Conservation (phyloP, 1,140 invertebrate species). For the Pseudomyrmex cubaensis region DNA sequence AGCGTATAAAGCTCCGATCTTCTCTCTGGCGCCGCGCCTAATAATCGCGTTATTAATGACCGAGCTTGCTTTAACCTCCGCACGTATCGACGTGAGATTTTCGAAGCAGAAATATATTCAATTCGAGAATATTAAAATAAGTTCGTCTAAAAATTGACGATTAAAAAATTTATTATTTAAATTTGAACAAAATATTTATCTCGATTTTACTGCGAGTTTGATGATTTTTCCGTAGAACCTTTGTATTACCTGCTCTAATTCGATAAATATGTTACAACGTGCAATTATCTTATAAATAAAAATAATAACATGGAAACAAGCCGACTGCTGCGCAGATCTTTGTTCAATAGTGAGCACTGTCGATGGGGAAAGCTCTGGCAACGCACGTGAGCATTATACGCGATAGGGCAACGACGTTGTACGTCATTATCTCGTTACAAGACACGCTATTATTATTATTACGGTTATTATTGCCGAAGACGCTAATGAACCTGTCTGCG, state of each 20-base stretch:
- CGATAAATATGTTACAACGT: conserved; percentile 14
- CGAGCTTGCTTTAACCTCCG: conserved; percentile 21
- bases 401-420: neutral
- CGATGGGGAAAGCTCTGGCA: neutral
- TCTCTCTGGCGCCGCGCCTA: conserved; percentile 75
- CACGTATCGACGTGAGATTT: neutral
- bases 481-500: conserved; percentile 23
- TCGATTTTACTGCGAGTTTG: neutral
- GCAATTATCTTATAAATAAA: neutral
- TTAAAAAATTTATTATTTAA: too few species aligned
- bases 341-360: neutral
- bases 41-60: conserved; percentile 81
- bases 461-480: conserved; percentile 18
- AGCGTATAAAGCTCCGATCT: conserved; percentile 66
- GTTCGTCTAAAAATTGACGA: too few species aligned
- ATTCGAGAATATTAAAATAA: neutral
- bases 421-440: conserved; percentile 35
- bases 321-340: neutral
- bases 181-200: neutral
- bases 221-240: neutral
- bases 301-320: neutral
- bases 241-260: neutral
- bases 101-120: conserved; percentile 16
- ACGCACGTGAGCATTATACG: neutral
- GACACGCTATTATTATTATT: conserved; percentile 25